Evolutionary conservation across 2,797 vertebrate genomes (phyloP).

Genomic region (Phylloscopus collybita): DNA sequence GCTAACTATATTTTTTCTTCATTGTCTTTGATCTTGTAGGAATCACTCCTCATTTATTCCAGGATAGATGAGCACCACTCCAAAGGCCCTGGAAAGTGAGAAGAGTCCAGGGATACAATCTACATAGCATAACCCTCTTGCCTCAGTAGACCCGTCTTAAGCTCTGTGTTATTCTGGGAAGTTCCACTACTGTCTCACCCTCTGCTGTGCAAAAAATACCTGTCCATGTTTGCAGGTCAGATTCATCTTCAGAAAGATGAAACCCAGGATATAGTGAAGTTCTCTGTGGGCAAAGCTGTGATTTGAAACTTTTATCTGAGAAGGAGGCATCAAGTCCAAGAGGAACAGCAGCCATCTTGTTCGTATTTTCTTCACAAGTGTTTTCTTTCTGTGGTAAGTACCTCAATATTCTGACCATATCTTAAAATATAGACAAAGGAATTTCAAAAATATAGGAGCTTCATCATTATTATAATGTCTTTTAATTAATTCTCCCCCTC

Average conservation of each 20-base stretch:
- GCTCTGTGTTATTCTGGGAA: neutral
- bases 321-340: neutral
- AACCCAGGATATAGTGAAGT: neutral
- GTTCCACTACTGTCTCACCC: neutral
- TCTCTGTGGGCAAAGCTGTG: neutral
- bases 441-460: neutral
- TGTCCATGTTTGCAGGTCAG: neutral
- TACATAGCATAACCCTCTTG: neutral
- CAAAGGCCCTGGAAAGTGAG: neutral
- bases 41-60: neutral
- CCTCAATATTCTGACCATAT: neutral
- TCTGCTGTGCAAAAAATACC: neutral
- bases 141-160: neutral
- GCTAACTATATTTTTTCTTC: neutral
- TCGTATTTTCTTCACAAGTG: neutral
- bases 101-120: neutral
- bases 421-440: neutral
- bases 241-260: neutral
- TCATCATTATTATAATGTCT: neutral
- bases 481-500: neutral
- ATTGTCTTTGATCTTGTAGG: neutral
- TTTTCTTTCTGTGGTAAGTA: neutral
- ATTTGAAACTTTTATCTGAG: neutral
- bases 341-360: neutral
- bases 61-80: neutral